These are phyloP conservation scores for Cheumatopsyche charites DNA, from an alignment of 1,140 invertebrate species.

Conservation along the genomic window DNA sequence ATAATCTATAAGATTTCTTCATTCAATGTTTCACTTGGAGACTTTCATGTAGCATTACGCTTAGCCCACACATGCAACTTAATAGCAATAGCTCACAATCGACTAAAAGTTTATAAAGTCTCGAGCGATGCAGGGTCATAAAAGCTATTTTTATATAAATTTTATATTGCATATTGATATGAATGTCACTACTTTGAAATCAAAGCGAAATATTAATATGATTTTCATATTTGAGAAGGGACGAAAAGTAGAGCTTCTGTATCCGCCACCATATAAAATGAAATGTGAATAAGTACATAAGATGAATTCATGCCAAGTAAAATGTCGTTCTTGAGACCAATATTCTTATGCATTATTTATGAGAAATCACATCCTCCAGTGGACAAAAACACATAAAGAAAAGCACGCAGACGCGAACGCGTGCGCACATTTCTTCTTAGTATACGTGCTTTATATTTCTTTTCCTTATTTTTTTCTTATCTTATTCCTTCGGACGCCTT, in stretches of 20 bases:
- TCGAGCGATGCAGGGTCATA: neutral
- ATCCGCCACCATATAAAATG: neutral
- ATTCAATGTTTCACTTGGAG: too few relatives aligned
- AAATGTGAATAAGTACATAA: constrained; percentile 17
- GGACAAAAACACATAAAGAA: constrained; percentile 27
- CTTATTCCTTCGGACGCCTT: neutral
- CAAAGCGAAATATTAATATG: too few relatives aligned
- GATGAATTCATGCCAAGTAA: constrained; percentile 26
- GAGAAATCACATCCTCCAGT: constrained; percentile 23
- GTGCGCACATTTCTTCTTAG: too few relatives aligned
- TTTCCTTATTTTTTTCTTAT: constrained; percentile 10
- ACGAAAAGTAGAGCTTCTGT: constrained; percentile 2
- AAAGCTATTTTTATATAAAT: neutral
- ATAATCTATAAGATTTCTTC: too few relatives aligned
- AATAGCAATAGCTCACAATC: neutral
- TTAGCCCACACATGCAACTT: too few relatives aligned
- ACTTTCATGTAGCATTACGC: too few relatives aligned
- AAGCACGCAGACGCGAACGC: neutral
- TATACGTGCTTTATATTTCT: neutral
- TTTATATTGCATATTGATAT: neutral
- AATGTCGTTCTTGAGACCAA: constrained; percentile 13
- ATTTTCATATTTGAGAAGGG: too few relatives aligned
- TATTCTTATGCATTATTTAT: constrained; percentile 26
- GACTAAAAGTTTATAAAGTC: neutral
- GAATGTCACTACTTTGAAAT: too few relatives aligned